phyloP scores from a whole-genome alignment of 2,888 invertebrate species.

The Papilio elwesi region DNA sequence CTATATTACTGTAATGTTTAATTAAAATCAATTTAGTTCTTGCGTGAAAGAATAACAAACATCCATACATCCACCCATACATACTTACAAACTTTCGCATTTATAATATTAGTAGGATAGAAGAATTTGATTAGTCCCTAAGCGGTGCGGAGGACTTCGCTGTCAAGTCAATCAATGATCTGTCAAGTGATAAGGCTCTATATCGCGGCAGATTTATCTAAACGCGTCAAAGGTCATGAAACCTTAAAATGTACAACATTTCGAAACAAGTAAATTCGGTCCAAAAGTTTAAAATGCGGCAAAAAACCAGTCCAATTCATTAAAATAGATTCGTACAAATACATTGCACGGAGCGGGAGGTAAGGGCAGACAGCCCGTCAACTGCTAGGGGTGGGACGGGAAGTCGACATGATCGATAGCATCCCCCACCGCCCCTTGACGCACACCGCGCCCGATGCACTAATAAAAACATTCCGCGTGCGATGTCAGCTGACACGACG shows the following conservation, averaged over 20 bases:
- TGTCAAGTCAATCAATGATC: no score
- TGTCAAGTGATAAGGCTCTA: not conserved
- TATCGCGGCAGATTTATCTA: conserved; percentile 10
- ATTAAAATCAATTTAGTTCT: no score
- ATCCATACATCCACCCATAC: no score
- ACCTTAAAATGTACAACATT: conserved; percentile 9
- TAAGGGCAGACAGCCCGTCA: conserved; percentile 11
- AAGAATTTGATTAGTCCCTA: no score
- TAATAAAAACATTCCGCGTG: conserved; percentile 37
- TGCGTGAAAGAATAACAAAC: no score
- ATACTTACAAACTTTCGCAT: no score
- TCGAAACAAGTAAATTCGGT: no score
- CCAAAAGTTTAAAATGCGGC: not conserved
- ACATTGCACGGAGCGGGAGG: not conserved
- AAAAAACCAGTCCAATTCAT: not conserved
- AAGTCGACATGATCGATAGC: conserved; percentile 32
- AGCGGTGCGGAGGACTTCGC: no score
- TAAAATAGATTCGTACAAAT: not conserved
- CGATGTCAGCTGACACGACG: conserved; percentile 37
- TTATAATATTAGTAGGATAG: no score
- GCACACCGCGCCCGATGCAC: conserved; percentile 5
- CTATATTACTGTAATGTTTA: no score
- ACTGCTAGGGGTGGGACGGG: conserved; percentile 26
- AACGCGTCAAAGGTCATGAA: conserved; percentile 3
- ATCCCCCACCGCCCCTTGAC: not conserved